These are phyloP conservation scores for Octodon degus DNA, from an alignment of 2,113 vertebrate species.

Conservation along the genomic window DNA sequence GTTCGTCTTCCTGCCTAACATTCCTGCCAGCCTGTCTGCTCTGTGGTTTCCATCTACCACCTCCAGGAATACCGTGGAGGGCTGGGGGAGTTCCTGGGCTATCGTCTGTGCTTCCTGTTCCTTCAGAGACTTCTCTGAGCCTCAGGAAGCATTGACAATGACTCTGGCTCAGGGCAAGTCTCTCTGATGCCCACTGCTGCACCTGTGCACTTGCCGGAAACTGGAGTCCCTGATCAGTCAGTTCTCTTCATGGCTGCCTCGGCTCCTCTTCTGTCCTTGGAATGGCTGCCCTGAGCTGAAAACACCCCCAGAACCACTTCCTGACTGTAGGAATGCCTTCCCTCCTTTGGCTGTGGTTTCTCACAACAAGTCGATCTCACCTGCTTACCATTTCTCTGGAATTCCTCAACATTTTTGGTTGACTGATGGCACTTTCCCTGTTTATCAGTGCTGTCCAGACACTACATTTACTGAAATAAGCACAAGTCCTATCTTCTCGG, in stretches of 20 bases:
- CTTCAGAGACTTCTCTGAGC: not conserved
- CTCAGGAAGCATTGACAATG: not conserved
- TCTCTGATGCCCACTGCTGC: not conserved
- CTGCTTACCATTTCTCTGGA: slow-evolving; percentile 14
- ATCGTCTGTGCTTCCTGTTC: not conserved
- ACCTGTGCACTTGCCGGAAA: not conserved
- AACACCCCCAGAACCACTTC: not conserved
- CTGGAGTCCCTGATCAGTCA: not conserved
- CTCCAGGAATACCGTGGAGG: not conserved
- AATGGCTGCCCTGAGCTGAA: not conserved
- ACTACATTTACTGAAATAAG: slow-evolving; percentile 23
- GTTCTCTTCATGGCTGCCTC: not conserved
- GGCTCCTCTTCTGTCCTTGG: not conserved
- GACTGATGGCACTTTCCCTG: not conserved
- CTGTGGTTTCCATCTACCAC: not conserved
- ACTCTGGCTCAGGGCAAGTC: not conserved
- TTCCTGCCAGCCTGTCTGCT: not conserved
- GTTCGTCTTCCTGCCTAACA: not conserved
- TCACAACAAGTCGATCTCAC: not conserved
- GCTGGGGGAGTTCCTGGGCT: not conserved
- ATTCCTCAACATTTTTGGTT: slow-evolving; percentile 26
- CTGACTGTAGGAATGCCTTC: not conserved
- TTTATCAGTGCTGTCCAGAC: slow-evolving; percentile 19
- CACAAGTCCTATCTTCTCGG: not conserved
- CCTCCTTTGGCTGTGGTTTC: not conserved